These are phyloP conservation scores for Polymixis lichenea DNA, from an alignment of 2,888 invertebrate species.

Conservation along the genomic window DNA sequence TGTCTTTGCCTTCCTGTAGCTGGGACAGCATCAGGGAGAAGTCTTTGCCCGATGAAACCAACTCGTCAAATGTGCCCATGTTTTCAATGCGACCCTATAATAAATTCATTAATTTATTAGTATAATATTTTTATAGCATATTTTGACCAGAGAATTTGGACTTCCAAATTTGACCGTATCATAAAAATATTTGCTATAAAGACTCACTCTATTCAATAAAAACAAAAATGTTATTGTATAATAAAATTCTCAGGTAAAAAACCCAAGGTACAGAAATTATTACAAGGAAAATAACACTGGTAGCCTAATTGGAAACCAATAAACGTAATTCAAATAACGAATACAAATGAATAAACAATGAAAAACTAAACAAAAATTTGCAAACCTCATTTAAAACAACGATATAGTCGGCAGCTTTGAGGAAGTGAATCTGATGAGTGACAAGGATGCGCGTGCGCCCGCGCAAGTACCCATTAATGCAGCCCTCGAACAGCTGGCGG, in stretches of 20 bases:
- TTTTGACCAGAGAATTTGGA: background rate
- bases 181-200: background rate
- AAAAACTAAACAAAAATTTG: constrained; percentile 47
- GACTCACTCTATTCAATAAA: too few relatives aligned
- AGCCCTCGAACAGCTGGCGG: constrained; percentile 94
- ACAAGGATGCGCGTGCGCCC: constrained; percentile 94
- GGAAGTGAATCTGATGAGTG: constrained; percentile 96
- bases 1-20: constrained; percentile 84
- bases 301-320: background rate
- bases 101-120: background rate
- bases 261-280: background rate
- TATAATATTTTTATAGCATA: background rate
- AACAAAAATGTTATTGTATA: too few relatives aligned
- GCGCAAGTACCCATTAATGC: constrained; percentile 92
- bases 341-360: background rate
- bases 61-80: constrained; percentile 91
- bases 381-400: constrained; percentile 89
- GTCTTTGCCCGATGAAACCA: constrained; percentile 90
- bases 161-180: background rate
- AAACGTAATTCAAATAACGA: background rate
- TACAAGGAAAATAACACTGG: background rate
- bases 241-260: background rate
- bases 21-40: constrained; percentile 89
- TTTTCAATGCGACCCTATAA: constrained; percentile 90
- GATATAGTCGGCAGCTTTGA: constrained; percentile 92